Evolutionary conservation across 2,888 invertebrate species (phyloP).

Genomic region (Clepsis dumicolana): DNA sequence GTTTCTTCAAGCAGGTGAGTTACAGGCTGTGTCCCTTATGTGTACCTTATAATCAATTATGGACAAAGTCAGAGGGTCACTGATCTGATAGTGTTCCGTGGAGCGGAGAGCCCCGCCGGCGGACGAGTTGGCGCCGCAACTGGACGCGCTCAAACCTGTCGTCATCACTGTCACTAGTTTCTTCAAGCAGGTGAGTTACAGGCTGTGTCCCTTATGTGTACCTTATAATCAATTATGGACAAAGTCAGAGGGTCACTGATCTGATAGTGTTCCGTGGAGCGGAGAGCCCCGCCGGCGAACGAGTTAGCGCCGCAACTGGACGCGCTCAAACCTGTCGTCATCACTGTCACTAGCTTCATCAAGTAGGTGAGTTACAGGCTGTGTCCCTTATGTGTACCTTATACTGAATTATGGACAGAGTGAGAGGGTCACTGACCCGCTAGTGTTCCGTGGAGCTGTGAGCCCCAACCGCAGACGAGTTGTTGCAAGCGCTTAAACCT

Average conservation of each 20-base stretch:
- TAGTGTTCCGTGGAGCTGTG: too few relatives aligned
- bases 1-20: conserved; percentile 95
- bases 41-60: too few relatives aligned
- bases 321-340: conserved; percentile 94
- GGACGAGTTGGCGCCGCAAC: conserved; percentile 89
- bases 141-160: conserved; percentile 95
- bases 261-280: too few relatives aligned
- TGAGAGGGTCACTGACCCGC: too few relatives aligned
- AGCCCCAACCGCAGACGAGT: too few relatives aligned
- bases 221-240: too few relatives aligned
- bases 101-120: conserved; percentile 88
- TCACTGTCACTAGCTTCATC: conserved; percentile 97
- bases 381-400: too few relatives aligned
- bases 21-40: not conserved
- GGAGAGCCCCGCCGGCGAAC: too few relatives aligned
- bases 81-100: conserved; percentile 93
- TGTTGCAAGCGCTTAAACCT: conserved; percentile 91
- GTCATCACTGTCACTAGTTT: conserved; percentile 96
- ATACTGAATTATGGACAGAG: too few relatives aligned
- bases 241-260: too few relatives aligned
- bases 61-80: conserved; percentile 90
- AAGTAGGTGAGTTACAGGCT: conserved; percentile 90
- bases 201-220: too few relatives aligned
- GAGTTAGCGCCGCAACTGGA: conserved; percentile 87
- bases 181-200: conserved; percentile 91